These are phyloP conservation scores for Chymomyza caudatula DNA, from an alignment of 2,888 invertebrate genomes.

Conservation along the genomic window DNA sequence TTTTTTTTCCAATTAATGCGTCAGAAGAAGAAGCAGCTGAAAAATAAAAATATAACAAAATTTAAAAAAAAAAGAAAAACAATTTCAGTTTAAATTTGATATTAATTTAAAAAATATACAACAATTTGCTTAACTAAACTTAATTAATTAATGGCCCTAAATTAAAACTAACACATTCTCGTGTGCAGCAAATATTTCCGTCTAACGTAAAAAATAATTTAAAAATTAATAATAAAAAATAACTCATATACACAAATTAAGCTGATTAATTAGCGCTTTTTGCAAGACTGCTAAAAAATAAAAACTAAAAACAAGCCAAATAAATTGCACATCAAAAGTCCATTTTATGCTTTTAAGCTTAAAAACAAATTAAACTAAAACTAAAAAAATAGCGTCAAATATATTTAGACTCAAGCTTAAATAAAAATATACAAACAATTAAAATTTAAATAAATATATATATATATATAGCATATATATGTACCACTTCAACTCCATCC, in stretches of 20 bases:
- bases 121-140: not conserved
- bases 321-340: constrained; percentile 15
- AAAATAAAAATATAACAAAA: constrained; percentile 7
- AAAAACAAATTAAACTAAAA: constrained; percentile 21
- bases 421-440: constrained; percentile 8
- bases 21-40: constrained; percentile 29
- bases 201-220: not conserved
- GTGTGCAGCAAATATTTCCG: not conserved
- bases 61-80: not conserved
- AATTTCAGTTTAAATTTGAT: not conserved
- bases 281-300: not conserved
- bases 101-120: not conserved
- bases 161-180: not conserved
- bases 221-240: not conserved
- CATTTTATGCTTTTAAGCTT: constrained; percentile 46
- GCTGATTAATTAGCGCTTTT: not conserved
- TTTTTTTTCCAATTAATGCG: constrained; percentile 25
- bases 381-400: constrained; percentile 13
- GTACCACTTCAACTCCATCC: constrained; percentile 44
- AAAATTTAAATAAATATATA: constrained; percentile 19
- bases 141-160: not conserved
- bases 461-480: constrained; percentile 14
- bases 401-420: constrained; percentile 29
- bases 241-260: not conserved
- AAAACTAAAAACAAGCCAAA: not conserved